phyloP scores from a whole-genome alignment of 2,113 vertebrate genomes.

The Corythaixoides concolor region DNA sequence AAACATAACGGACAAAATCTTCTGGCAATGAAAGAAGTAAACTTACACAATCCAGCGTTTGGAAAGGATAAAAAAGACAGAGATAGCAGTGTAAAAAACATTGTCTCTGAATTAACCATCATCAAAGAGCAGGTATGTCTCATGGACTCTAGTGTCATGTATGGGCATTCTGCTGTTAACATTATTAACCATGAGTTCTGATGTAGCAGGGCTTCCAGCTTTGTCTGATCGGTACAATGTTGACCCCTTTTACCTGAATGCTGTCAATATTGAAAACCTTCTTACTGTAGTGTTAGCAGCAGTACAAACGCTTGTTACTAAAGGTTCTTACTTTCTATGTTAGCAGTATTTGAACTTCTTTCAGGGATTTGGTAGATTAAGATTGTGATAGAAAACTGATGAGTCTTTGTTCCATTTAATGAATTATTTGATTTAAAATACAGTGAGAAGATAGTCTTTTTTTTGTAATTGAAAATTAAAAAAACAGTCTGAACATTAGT shows the following conservation, averaged over 20 bases:
- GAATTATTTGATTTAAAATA: not conserved
- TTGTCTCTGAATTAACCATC: slow-evolving; percentile 88
- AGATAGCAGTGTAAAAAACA: slow-evolving; percentile 87
- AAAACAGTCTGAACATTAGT: not conserved
- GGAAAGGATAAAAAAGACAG: slow-evolving; percentile 89
- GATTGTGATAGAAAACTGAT: not conserved
- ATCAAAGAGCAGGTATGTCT: slow-evolving; percentile 85
- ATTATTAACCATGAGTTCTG: not conserved
- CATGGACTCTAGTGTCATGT: not conserved
- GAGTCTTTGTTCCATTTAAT: not conserved
- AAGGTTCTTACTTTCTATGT: not conserved
- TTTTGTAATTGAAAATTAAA: not conserved
- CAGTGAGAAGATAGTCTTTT: not conserved
- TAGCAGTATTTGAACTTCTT: not conserved
- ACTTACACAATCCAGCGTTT: slow-evolving; percentile 87
- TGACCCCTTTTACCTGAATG: not conserved
- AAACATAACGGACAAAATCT: slow-evolving; percentile 85
- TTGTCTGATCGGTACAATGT: not conserved
- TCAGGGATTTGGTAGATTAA: not conserved
- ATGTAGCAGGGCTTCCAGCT: not conserved
- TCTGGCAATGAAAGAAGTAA: slow-evolving; percentile 90
- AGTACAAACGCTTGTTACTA: not conserved
- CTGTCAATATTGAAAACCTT: not conserved
- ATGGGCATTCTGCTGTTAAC: not conserved
- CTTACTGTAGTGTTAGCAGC: not conserved